Base-by-base conservation (phyloP, 2,888 invertebrate species). In the Serripes groenlandicus region DNA sequence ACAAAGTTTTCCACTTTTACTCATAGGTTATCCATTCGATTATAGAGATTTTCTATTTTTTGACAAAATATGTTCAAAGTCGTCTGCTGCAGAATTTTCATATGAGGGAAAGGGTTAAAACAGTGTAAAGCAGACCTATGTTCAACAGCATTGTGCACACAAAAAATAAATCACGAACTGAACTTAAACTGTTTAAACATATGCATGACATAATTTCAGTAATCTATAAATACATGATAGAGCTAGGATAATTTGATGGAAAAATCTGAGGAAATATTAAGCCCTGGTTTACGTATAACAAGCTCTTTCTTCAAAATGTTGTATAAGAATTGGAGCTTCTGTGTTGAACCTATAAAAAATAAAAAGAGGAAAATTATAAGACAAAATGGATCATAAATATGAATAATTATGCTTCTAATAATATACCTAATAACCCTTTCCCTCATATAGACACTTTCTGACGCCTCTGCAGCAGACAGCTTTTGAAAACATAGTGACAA, bases 281-380 rank as follows among this genome's bases (percentile, higher is more conserved):
- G 97, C 34, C 96, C 97, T 0, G 99, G 99, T 91, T 98, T 98
- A 87, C 98, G 96, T 23, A 99, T 96, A 0, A 97, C 96, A 21
- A 98, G 95, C 0, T 97, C 96, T 81, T 94, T 86, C 54, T 64
- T 80, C 26, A 81, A 68, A 54, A 74, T 74, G 54, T 90, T 90
- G 85, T 90, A 94, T 15, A 76, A 86, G 73, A 87, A 89, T 15
- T 88, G 90, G 78, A 93, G 83, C 23, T 69, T 32, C 18, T 56
- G 37, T 21, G 81, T 75, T 15, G 58, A 58, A 30, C 74, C 86
- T 86, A 79, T 66, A 83, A 86, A 11, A 69, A 56, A 56, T 23
- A 58, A 58, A 58, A 58, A 58, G 28, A 26, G 11, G 28, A 58
- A 58, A 58, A 58, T 18, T n/a, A n/a, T n/a, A n/a, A n/a, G n/a